Conservation (phyloP, 2,113 vertebrate species). For the Aphyosemion australe region DNA sequence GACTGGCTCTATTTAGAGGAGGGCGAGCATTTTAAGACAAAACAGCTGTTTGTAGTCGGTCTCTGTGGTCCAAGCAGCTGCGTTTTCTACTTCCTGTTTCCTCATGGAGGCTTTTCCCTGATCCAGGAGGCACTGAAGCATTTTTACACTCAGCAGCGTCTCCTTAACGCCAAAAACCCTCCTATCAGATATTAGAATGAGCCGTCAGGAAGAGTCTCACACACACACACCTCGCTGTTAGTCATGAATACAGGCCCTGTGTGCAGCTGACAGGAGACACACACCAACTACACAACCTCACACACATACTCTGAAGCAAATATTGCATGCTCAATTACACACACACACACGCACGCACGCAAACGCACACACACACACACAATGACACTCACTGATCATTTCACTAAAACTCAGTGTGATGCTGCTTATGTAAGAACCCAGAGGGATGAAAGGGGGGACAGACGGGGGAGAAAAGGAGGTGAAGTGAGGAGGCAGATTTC, state of each 20-base stretch:
- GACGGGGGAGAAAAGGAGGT: background rate
- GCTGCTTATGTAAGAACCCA: constrained; percentile 63
- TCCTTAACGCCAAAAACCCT: background rate
- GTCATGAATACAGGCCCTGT: constrained; percentile 51
- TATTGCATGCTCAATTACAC: constrained; percentile 47
- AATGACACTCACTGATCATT: constrained; percentile 62
- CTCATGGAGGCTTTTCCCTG: constrained; percentile 33
- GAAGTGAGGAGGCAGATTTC: constrained; percentile 27
- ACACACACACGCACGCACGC: constrained; percentile 23
- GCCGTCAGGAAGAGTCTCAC: too few species aligned
- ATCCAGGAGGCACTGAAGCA: constrained; percentile 15
- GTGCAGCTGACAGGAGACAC: constrained; percentile 29
- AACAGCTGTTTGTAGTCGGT: background rate
- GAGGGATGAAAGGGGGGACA: constrained; percentile 4
- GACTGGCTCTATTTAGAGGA: too few species aligned
- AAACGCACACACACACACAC: constrained; percentile 19
- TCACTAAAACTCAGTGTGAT: constrained; percentile 65
- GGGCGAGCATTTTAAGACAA: too few species aligned
- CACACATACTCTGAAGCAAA: constrained; percentile 32
- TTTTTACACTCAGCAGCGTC: background rate
- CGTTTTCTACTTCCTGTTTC: constrained; percentile 8
- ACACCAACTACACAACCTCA: constrained; percentile 30
- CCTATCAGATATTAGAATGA: too few species aligned
- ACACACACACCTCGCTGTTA: too few species aligned
- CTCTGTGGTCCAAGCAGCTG: background rate